Evolutionary conservation across 1,140 invertebrate species (phyloP).

Genomic region (Micrasema longulum): DNA sequence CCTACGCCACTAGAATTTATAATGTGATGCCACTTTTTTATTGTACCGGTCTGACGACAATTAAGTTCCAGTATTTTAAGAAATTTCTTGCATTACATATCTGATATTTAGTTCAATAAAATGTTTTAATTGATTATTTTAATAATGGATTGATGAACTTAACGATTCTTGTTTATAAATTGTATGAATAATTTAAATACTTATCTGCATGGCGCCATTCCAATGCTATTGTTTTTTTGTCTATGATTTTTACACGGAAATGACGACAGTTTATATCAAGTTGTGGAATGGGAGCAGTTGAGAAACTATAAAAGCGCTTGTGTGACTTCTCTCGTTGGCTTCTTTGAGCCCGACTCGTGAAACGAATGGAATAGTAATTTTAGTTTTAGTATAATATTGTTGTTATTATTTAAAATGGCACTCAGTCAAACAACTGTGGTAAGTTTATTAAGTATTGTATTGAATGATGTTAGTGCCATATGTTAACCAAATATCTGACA

Average conservation of each 20-base stretch:
- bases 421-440: slow-evolving; percentile 70
- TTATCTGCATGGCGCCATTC: not conserved
- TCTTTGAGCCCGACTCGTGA: slow-evolving; percentile 41
- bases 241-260: slow-evolving; percentile 24
- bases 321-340: slow-evolving; percentile 42
- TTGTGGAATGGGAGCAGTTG: slow-evolving; percentile 57
- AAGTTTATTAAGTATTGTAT: slow-evolving; percentile 61
- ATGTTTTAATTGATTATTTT: too few relatives aligned
- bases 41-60: too few relatives aligned
- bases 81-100: too few relatives aligned
- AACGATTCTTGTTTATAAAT: slow-evolving; percentile 6
- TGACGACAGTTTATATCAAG: slow-evolving; percentile 37
- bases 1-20: too few relatives aligned
- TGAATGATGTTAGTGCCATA: slow-evolving; percentile 3
- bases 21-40: too few relatives aligned
- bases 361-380: slow-evolving; percentile 31
- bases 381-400: slow-evolving; percentile 34
- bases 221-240: too few relatives aligned
- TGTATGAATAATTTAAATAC: too few relatives aligned
- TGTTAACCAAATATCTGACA: slow-evolving; percentile 37
- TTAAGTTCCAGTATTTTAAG: too few relatives aligned
- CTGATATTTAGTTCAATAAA: too few relatives aligned
- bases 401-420: slow-evolving; percentile 59
- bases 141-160: too few relatives aligned
- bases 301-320: slow-evolving; percentile 64